These are phyloP conservation scores for Hymenopus coronatus DNA, from an alignment of 2,888 invertebrate genomes.

Conservation along the genomic window DNA sequence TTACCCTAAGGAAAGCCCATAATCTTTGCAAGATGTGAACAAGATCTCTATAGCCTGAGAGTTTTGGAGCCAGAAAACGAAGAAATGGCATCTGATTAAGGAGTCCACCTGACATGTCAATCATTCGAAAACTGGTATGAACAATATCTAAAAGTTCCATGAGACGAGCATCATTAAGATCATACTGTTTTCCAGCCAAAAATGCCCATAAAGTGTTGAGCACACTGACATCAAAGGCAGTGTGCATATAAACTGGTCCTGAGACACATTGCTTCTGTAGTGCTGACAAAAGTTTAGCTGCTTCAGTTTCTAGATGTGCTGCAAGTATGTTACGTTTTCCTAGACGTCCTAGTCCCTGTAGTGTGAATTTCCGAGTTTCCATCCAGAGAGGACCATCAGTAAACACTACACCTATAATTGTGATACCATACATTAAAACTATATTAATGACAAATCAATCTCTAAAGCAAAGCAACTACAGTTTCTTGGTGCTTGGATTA, in stretches of 20 bases:
- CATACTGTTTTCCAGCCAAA: slow-evolving; percentile 62
- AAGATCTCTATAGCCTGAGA: slow-evolving; percentile 60
- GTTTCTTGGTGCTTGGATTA: too few relatives aligned
- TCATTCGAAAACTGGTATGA: slow-evolving; percentile 60
- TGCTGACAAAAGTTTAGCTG: slow-evolving; percentile 51
- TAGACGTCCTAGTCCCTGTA: slow-evolving; percentile 61
- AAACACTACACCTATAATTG: slow-evolving; percentile 62
- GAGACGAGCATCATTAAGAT: slow-evolving; percentile 57
- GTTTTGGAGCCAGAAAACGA: slow-evolving; percentile 60
- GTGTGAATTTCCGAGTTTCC: slow-evolving; percentile 63
- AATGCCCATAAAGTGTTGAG: slow-evolving; percentile 69
- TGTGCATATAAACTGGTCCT: slow-evolving; percentile 51
- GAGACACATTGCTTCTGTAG: slow-evolving; percentile 39
- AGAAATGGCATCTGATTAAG: slow-evolving; percentile 67
- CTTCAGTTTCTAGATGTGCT: slow-evolving; percentile 57
- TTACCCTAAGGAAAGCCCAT: slow-evolving; percentile 54
- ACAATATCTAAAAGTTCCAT: slow-evolving; percentile 56
- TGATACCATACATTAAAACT: too few relatives aligned
- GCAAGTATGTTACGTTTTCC: slow-evolving; percentile 60
- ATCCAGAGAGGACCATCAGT: slow-evolving; percentile 66
- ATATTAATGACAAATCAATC: too few relatives aligned
- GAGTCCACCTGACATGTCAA: slow-evolving; percentile 65
- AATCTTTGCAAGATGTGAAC: slow-evolving; percentile 53
- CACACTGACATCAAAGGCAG: slow-evolving; percentile 59
- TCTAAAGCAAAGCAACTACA: too few relatives aligned